phyloP scores from a whole-genome alignment of 2,888 invertebrate species.

The Melanostoma scalare region DNA sequence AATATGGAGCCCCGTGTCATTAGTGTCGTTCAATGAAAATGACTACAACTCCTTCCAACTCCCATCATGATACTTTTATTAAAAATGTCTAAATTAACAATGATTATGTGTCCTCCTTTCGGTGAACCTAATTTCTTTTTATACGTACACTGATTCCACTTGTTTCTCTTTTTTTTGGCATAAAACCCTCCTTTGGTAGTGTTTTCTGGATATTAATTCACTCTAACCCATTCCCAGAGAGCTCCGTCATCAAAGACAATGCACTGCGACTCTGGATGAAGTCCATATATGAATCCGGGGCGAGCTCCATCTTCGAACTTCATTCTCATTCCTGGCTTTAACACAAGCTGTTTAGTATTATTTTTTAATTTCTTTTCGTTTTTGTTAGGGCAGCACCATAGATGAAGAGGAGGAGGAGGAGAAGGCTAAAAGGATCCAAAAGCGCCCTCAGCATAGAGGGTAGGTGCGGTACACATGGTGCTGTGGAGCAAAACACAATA shows the following conservation, averaged over 20 bases:
- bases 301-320: conserved; percentile 42
- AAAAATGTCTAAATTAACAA: conserved; percentile 53
- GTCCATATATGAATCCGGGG: conserved; percentile 38
- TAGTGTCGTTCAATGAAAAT: too few relatives aligned
- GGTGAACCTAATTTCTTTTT: conserved; percentile 30
- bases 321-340: conserved; percentile 5
- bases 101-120: conserved; percentile 56
- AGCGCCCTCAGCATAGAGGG: conserved; percentile 15
- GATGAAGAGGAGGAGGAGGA: conserved; percentile 4
- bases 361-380: conserved; percentile 57
- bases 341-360: conserved; percentile 61
- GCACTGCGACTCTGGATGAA: conserved; percentile 45
- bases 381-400: conserved; percentile 2
- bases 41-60: not conserved
- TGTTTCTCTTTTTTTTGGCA: conserved; percentile 39
- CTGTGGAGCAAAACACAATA: conserved; percentile 18
- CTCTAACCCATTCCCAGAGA: conserved; percentile 12
- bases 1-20: too few relatives aligned
- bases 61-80: not conserved
- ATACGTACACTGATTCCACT: not conserved
- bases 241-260: conserved; percentile 51
- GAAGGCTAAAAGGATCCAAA: conserved; percentile 29
- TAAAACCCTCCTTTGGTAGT: conserved; percentile 11
- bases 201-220: conserved; percentile 37
- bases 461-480: conserved; percentile 19